Conservation (phyloP, 2,797 vertebrate genomes). For the Gymnoscopelus microlampas region DNA sequence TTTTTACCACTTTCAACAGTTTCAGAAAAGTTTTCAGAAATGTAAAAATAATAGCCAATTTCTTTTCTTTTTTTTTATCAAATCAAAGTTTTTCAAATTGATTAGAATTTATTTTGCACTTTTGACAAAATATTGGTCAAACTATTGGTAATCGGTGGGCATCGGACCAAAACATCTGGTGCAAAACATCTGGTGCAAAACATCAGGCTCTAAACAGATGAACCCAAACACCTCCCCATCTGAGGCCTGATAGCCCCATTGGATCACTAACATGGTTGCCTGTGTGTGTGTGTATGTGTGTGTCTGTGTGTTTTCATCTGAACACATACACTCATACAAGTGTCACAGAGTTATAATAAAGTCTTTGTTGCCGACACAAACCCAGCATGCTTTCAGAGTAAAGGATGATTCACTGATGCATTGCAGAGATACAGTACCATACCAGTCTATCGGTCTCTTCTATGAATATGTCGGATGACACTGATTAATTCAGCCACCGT, state of each 20-base stretch:
- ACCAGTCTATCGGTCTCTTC: neutral
- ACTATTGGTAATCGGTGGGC: too few relatives aligned
- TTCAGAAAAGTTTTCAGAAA: too few relatives aligned
- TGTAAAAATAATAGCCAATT: too few relatives aligned
- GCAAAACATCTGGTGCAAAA: too few relatives aligned
- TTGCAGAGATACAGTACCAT: neutral
- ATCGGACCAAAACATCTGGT: too few relatives aligned
- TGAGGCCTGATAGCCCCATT: slow-evolving; percentile 11
- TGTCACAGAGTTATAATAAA: slow-evolving; percentile 24
- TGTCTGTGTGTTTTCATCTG: neutral
- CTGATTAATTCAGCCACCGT: slow-evolving; percentile 18
- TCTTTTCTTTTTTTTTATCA: too few relatives aligned
- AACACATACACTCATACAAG: too few relatives aligned
- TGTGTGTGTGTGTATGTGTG: slow-evolving; percentile 10
- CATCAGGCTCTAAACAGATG: too few relatives aligned
- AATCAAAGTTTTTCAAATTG: too few relatives aligned
- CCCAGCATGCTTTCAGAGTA: slow-evolving; percentile 6
- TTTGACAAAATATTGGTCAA: too few relatives aligned
- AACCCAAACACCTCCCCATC: slow-evolving; percentile 23
- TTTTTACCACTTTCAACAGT: too few relatives aligned
- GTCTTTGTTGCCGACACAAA: slow-evolving; percentile 33
- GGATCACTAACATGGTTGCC: slow-evolving; percentile 16
- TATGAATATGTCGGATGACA: neutral
- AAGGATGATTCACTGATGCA: slow-evolving; percentile 24
- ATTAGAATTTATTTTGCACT: too few relatives aligned